Conservation (phyloP, 1,140 invertebrate species). For the Eurytemora carolleeae region DNA sequence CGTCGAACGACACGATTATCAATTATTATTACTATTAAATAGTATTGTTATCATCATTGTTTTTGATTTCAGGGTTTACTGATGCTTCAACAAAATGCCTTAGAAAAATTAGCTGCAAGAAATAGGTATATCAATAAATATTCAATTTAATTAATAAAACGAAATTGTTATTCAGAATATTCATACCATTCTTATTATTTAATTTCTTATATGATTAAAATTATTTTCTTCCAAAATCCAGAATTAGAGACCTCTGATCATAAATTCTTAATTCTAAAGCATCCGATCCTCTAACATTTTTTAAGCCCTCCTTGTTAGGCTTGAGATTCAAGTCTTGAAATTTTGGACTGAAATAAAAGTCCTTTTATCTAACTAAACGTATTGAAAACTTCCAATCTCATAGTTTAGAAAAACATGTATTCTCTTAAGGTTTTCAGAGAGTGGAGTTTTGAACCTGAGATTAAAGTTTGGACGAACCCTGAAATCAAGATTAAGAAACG, state of each 20-base stretch:
- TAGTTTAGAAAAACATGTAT: too few relatives aligned
- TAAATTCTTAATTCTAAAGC: too few relatives aligned
- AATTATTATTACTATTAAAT: too few relatives aligned
- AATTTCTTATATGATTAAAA: too few relatives aligned
- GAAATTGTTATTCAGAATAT: not conserved
- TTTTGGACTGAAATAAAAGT: not conserved
- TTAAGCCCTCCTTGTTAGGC: not conserved
- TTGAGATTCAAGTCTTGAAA: not conserved
- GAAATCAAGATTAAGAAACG: too few relatives aligned
- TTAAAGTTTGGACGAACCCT: not conserved
- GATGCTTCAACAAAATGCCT: not conserved
- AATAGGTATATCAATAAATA: not conserved
- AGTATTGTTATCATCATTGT: too few relatives aligned
- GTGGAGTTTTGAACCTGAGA: not conserved
- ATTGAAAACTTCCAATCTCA: too few relatives aligned
- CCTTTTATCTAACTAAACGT: too few relatives aligned
- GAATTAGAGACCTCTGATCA: too few relatives aligned
- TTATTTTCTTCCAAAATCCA: too few relatives aligned
- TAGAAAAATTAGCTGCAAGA: not conserved
- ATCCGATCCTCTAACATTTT: not conserved
- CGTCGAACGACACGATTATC: too few relatives aligned
- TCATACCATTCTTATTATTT: not conserved
- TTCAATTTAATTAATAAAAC: not conserved
- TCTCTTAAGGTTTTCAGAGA: not conserved
- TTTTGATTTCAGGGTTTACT: not conserved